Evolutionary conservation across 30 jellyfish, hydroid and myxozoan species (phyloP).

Genomic region (Aurelia aurita): DNA sequence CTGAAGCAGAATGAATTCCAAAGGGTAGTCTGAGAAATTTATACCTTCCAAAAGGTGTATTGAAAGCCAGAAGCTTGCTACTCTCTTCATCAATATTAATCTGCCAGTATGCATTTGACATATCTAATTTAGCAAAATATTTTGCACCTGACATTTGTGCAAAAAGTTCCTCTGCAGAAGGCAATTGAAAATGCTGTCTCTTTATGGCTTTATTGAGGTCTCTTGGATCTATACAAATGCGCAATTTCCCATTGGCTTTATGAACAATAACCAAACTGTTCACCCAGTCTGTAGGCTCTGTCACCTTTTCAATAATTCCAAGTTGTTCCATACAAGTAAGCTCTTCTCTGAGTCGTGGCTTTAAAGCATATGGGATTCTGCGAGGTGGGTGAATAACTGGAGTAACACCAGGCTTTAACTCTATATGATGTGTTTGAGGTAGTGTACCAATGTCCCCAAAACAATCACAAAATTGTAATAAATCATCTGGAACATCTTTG

Average conservation of each 20-base stretch:
- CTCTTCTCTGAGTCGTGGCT: constrained; percentile 58
- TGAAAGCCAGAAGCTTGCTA: constrained; percentile 51
- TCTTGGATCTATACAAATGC: constrained; percentile 49
- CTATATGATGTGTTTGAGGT: constrained; percentile 40
- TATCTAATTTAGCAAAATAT: constrained; percentile 61
- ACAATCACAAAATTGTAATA: constrained; percentile 34
- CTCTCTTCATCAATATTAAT: constrained; percentile 50
- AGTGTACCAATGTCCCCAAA: constrained; percentile 50
- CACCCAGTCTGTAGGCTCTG: constrained; percentile 89
- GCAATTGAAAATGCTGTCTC: constrained; percentile 29
- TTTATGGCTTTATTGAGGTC: constrained; percentile 46
- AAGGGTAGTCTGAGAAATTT: constrained; percentile 29
- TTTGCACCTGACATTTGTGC: constrained; percentile 71
- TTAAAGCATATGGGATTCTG: constrained; percentile 39
- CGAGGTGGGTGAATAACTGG: constrained; percentile 53
- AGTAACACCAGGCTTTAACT: constrained; percentile 24
- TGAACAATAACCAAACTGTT: constrained; percentile 50
- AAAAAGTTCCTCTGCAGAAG: constrained; percentile 50
- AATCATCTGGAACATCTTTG: constrained; percentile 35
- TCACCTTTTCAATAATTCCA: constrained; percentile 53
- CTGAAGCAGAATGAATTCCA: constrained; percentile 59
- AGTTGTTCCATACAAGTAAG: constrained; percentile 59
- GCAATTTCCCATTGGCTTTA: constrained; percentile 70
- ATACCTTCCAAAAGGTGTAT: constrained; percentile 56
- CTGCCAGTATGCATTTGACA: constrained; percentile 58